Evolutionary conservation across 1,140 invertebrate genomes (phyloP), one percentile per base, ranked within the genome.

Genomic region (Pseudomyrmex cubaensis): DNA sequence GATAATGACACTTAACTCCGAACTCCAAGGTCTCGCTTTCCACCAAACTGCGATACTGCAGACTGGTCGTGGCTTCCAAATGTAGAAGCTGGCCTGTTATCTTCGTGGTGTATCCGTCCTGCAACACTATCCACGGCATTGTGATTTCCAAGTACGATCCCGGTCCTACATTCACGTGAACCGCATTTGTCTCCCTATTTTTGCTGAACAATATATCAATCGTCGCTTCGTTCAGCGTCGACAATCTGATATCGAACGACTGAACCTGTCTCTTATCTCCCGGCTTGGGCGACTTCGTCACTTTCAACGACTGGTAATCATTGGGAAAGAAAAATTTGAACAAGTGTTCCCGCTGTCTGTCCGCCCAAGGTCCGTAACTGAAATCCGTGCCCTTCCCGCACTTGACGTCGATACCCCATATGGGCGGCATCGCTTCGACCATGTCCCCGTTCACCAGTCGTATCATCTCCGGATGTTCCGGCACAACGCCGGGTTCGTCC

Each of bases 321-420:
- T 97, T 97, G 3, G 99, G 99, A 92, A 98, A 99, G 93, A 99
- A 99, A 93, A 99, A 99, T 94, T 97, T 98, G 93, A 98, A 99
- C 17, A 99, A 94, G 94, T 98, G 97, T 93, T 99, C 98, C 80
- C 99, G 95, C 93, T 99, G 99, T 59, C 98, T 95, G 93, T 99
- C 99, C 7, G 98, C 98, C 99, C 99, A 99, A 4, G 99, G 99
- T 2, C 99, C 99, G 91, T 99, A 99, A 93, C 98, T 99, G 89
- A 99, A 98, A 92, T 99, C 98, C 57, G 99, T 99, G 25, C 97
- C 98, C 95, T 99, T 99, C 2, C 98, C 98, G 95, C 98, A 99
- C 93, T 99, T 99, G 20, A 99, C 97, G 93, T 99, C 98, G 4
- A 99, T 96, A 2, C 98, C 98, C 97, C 98, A 99, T 85, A 98